phyloP scores from a whole-genome alignment of 2,797 vertebrate species.

The Delichon dasypus region DNA sequence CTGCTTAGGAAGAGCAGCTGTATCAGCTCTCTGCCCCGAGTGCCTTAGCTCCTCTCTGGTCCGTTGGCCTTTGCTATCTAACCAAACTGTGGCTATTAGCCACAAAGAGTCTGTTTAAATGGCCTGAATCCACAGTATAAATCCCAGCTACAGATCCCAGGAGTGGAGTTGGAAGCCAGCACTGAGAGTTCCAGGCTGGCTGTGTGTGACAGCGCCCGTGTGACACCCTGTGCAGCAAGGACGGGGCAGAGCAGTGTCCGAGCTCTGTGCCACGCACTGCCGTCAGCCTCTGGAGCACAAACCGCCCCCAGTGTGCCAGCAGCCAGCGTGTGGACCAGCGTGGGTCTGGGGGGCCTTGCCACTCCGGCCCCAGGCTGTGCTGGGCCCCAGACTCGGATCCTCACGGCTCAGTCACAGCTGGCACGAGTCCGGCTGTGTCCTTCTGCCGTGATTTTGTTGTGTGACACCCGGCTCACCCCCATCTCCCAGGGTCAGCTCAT shows the following conservation, averaged over 20 bases:
- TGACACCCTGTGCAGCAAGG: accelerated
- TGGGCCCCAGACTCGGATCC: accelerated
- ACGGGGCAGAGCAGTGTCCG: accelerated
- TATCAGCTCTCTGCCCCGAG: background rate
- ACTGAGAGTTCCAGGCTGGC: accelerated
- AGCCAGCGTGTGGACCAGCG: accelerated
- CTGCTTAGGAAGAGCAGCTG: background rate
- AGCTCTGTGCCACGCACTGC: accelerated
- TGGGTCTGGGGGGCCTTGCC: accelerated
- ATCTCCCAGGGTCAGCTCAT: background rate
- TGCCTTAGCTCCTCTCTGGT: background rate
- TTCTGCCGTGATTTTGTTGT: accelerated
- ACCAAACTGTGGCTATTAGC: background rate
- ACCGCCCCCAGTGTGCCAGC: accelerated
- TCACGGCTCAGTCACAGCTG: accelerated
- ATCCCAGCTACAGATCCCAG: background rate
- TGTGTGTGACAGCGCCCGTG: accelerated
- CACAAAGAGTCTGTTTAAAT: background rate
- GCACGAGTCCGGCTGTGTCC: accelerated
- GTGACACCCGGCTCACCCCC: accelerated
- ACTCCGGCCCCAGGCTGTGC: background rate
- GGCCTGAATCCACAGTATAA: background rate
- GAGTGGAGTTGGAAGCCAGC: background rate
- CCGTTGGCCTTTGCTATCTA: background rate
- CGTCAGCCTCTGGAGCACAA: background rate